These are phyloP conservation scores for Tenthredo mesomela DNA, from an alignment of 2,888 invertebrate genomes.

Conservation along the genomic window DNA sequence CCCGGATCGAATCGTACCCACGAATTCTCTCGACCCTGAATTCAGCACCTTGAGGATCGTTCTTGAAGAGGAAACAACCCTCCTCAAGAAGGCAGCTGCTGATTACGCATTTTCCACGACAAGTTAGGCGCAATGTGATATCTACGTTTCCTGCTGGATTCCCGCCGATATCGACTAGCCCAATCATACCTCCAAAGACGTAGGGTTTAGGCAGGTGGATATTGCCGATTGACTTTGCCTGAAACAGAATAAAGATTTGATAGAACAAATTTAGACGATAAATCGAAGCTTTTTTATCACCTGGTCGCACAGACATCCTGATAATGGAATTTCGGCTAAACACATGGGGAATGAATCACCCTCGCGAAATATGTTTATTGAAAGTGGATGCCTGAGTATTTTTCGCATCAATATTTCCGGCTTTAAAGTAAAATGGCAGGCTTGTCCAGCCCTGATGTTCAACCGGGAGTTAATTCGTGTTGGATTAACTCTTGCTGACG, in stretches of 20 bases:
- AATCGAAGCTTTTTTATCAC: conserved; percentile 54
- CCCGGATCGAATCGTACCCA: background rate
- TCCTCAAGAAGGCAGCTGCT: conserved; percentile 56
- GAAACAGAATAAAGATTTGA: background rate
- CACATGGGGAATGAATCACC: conserved; percentile 63
- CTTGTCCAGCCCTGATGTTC: conserved; percentile 58
- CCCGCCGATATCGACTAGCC: conserved; percentile 61
- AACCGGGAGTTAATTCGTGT: conserved; percentile 13
- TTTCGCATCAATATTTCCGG: conserved; percentile 54
- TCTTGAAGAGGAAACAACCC: conserved; percentile 59
- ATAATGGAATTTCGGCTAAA: conserved; percentile 55
- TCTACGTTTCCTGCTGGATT: conserved; percentile 60
- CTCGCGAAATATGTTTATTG: conserved; percentile 60
- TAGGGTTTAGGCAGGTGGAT: conserved; percentile 51
- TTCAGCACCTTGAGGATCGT: conserved; percentile 53
- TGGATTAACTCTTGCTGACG: background rate
- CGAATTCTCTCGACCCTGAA: conserved; percentile 36
- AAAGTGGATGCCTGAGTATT: conserved; percentile 58
- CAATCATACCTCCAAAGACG: conserved; percentile 60
- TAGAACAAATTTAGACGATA: background rate
- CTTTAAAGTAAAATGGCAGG: conserved; percentile 58
- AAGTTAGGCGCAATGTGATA: conserved; percentile 55
- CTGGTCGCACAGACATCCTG: conserved; percentile 64
- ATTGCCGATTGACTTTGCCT: background rate
- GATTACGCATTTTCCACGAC: conserved; percentile 59